phyloP scores from a whole-genome alignment of 2,888 invertebrate genomes.

The Tillus elongatus region DNA sequence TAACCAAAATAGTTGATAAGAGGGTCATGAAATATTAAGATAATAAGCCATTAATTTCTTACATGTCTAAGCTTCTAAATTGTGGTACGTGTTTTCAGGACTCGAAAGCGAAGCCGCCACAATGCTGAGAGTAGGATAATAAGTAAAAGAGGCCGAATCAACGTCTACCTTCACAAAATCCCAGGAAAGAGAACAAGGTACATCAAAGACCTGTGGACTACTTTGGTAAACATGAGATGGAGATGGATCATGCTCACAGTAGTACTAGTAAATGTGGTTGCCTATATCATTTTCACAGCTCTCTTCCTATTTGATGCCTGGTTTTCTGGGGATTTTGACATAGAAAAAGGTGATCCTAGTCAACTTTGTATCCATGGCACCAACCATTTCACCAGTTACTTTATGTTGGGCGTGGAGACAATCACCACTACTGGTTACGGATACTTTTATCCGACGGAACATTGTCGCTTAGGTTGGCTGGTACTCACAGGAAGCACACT shows the following conservation, averaged over 20 bases:
- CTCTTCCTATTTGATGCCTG: constrained; percentile 24
- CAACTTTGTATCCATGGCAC: constrained; percentile 22
- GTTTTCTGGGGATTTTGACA: constrained; percentile 21
- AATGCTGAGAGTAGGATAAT: no score
- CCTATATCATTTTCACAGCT: constrained; percentile 23
- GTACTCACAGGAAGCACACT: constrained; percentile 23
- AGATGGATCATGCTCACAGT: constrained; percentile 24
- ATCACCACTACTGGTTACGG: constrained; percentile 29
- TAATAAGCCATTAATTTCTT: no score
- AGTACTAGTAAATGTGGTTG: constrained; percentile 21
- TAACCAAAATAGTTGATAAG: no score
- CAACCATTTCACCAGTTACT: constrained; percentile 22
- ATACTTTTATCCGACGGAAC: constrained; percentile 25
- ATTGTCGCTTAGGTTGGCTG: constrained; percentile 22
- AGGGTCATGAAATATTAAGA: no score
- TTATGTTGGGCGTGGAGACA: constrained; percentile 28
- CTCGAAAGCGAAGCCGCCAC: no score
- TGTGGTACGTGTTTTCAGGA: no score
- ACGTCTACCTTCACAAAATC: constrained; percentile 20
- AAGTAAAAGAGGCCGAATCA: constrained; percentile 39
- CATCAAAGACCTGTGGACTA: constrained; percentile 25
- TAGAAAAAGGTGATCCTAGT: constrained; percentile 25
- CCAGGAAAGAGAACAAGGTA: constrained; percentile 23
- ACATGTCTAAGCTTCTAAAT: no score
- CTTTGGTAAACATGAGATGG: constrained; percentile 26